phyloP scores from a whole-genome alignment of 2,113 vertebrate genomes.

The Oryzias curvinotus region DNA sequence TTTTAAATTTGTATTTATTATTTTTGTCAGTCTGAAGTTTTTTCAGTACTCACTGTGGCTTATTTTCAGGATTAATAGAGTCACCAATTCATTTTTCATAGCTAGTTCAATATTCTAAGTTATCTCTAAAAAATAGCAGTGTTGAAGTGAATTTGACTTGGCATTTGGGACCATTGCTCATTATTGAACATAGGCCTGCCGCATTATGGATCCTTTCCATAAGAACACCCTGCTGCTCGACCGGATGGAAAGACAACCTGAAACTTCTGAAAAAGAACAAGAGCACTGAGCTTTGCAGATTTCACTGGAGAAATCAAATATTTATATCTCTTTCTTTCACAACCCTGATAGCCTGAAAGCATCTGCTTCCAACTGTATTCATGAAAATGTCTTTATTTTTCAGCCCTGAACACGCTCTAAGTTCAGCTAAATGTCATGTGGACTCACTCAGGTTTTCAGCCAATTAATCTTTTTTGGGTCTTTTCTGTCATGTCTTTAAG shows the following conservation, averaged over 20 bases:
- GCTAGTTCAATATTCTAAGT: conserved; percentile 12
- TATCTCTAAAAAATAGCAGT: background rate
- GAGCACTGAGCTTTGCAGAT: conserved; percentile 58
- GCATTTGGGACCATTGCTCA: conserved; percentile 25
- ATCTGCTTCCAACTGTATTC: conserved; percentile 29
- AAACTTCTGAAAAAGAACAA: conserved; percentile 38
- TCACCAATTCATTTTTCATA: background rate
- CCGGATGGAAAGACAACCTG: conserved; percentile 31
- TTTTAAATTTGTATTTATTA: no score
- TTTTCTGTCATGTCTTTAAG: background rate
- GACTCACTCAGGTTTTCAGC: background rate
- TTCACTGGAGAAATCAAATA: conserved; percentile 69
- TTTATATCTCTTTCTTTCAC: conserved; percentile 61
- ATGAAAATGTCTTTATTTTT: conserved; percentile 39
- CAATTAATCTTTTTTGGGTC: conserved; percentile 6
- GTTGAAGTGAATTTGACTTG: conserved; percentile 34
- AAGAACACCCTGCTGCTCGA: conserved; percentile 28
- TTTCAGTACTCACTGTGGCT: no score
- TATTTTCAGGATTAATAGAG: no score
- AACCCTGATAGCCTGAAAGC: conserved; percentile 52
- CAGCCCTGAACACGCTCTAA: conserved; percentile 19
- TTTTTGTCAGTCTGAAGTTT: no score
- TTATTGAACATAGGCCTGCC: conserved; percentile 57
- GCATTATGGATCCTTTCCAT: conserved; percentile 61
- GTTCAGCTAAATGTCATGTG: conserved; percentile 16